Conservation (phyloP, 2,888 invertebrate species). For the Pandemis corylana region DNA sequence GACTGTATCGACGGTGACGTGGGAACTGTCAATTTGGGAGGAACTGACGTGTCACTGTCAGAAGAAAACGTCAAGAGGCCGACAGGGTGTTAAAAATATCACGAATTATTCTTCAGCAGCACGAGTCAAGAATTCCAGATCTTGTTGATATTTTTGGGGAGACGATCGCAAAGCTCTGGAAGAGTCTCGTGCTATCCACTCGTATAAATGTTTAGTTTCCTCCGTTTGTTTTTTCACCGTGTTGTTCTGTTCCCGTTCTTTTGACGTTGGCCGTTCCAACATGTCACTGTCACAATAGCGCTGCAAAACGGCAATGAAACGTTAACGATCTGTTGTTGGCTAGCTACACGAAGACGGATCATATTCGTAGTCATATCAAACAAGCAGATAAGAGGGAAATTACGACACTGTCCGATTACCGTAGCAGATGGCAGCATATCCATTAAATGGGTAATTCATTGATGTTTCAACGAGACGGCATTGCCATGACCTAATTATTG, state of each 20-base stretch:
- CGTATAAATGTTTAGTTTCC: neutral
- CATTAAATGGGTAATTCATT: conserved; percentile 10
- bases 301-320: conserved; percentile 3
- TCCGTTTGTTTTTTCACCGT: neutral
- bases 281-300: conserved; percentile 7
- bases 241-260: neutral
- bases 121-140: neutral
- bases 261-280: neutral
- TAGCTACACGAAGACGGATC: neutral
- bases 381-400: neutral
- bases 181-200: neutral
- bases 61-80: neutral
- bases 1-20: neutral
- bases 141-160: neutral
- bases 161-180: neutral
- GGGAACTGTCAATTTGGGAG: conserved; percentile 9
- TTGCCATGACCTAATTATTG: conserved; percentile 2
- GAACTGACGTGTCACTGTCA: neutral
- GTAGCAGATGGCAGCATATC: conserved; percentile 8
- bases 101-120: neutral
- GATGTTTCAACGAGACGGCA: neutral
- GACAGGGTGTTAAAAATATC: neutral
- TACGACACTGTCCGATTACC: conserved; percentile 1
- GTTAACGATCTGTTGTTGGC: neutral
- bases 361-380: neutral